phyloP scores from a whole-genome alignment of 1,140 invertebrate species.

The Venustaconcha ellipsiformis region DNA sequence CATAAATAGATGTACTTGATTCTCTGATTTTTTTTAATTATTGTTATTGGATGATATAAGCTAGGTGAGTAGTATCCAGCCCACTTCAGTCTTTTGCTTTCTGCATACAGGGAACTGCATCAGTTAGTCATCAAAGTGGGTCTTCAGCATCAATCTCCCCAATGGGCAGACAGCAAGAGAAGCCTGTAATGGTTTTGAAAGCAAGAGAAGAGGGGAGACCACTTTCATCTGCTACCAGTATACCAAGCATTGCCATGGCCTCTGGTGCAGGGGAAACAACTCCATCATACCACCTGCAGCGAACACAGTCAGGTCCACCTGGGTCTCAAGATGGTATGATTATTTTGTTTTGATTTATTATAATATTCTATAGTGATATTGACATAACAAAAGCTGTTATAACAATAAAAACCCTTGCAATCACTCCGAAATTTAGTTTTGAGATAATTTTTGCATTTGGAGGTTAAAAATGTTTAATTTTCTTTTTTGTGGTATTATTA shows the following conservation, averaged over 20 bases:
- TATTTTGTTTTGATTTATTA: neutral
- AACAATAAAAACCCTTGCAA: too few relatives aligned
- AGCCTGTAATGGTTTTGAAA: slow-evolving; percentile 28
- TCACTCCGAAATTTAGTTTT: too few relatives aligned
- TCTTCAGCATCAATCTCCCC: slow-evolving; percentile 21
- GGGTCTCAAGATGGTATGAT: neutral
- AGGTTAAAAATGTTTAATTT: too few relatives aligned
- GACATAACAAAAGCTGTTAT: neutral
- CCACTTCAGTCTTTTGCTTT: too few relatives aligned
- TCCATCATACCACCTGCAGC: slow-evolving; percentile 17
- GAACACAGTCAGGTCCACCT: neutral
- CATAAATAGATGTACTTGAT: neutral
- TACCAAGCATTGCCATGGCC: slow-evolving; percentile 21
- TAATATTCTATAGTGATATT: neutral
- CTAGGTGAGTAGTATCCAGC: neutral
- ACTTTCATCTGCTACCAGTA: slow-evolving; percentile 1
- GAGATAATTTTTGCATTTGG: too few relatives aligned
- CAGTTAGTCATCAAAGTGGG: neutral
- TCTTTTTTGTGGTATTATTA: too few relatives aligned
- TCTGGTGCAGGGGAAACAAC: slow-evolving; percentile 26
- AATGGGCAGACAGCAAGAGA: slow-evolving; percentile 12
- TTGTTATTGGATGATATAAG: neutral
- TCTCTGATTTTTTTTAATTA: neutral
- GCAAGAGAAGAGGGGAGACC: slow-evolving; percentile 13
- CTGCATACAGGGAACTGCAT: too few relatives aligned